Percentiles rank a stretch among this genome's conserved stretches.
Conservation (phyloP, 2,888 invertebrate genomes). For the Sturmia bella region DNA sequence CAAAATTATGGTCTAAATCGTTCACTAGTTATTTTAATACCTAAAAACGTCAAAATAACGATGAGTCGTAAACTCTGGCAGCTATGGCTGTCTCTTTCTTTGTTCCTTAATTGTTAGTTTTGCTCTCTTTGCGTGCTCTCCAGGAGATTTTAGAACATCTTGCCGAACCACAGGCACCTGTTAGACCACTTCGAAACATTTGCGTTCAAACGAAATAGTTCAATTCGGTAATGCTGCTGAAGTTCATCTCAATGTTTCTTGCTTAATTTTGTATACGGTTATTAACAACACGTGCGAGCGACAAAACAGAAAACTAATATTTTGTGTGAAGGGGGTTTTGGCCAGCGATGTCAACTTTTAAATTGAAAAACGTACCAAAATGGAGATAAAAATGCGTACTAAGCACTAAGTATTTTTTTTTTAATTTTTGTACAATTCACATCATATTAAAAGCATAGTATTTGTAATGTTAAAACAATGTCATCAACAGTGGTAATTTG, state of each 20-base stretch:
- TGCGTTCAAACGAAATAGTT: slow-evolving; percentile 18
- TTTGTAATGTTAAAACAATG: no score
- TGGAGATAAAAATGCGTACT: no score
- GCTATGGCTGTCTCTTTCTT: neutral
- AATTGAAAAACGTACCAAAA: no score
- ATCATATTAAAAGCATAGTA: no score
- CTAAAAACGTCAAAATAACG: no score
- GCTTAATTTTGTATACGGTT: slow-evolving; percentile 36
- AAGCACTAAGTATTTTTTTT: no score
- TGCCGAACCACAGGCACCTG: slow-evolving; percentile 71
- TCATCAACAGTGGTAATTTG: no score
- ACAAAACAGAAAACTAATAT: slow-evolving; percentile 28
- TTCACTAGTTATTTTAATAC: no score
- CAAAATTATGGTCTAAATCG: no score
- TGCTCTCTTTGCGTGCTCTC: neutral
- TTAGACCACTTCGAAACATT: slow-evolving; percentile 67
- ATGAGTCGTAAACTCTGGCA: no score
- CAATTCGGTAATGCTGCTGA: slow-evolving; percentile 23
- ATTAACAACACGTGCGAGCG: slow-evolving; percentile 66
- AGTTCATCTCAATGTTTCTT: slow-evolving; percentile 40
- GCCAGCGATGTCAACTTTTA: neutral
- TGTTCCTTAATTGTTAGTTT: no score
- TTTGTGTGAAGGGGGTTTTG: slow-evolving; percentile 35
- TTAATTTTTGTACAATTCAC: no score
- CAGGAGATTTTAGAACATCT: slow-evolving; percentile 57